These are phyloP conservation scores for Rissa tridactyla DNA, from an alignment of 2,113 vertebrate species.

Conservation along the genomic window DNA sequence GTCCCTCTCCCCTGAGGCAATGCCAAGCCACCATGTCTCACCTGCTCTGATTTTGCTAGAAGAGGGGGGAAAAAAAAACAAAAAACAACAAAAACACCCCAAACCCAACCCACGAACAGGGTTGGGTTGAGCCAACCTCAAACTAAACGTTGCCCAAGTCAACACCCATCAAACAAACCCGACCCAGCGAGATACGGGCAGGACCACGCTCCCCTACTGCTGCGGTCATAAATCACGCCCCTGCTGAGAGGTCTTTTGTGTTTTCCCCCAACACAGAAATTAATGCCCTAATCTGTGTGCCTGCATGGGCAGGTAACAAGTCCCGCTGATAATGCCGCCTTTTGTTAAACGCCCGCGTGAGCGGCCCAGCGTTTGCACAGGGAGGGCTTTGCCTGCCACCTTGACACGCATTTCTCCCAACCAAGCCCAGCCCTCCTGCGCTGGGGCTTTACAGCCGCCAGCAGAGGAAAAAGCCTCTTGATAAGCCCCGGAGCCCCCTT, in stretches of 20 bases:
- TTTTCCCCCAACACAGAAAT: not conserved
- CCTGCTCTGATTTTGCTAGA: not conserved
- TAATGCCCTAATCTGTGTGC: not conserved
- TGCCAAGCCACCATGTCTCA: not conserved
- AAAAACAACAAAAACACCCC: not conserved
- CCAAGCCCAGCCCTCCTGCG: not conserved
- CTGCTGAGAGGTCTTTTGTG: constrained; percentile 20
- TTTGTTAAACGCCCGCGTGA: not conserved
- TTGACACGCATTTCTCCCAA: not conserved
- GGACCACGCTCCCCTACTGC: not conserved
- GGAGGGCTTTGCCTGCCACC: not conserved
- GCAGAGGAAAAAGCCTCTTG: not conserved
- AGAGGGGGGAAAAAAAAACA: not conserved
- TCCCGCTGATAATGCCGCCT: not conserved
- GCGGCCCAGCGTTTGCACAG: not conserved
- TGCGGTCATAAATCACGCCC: not conserved
- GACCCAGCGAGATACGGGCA: accelerated
- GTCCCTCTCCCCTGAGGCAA: not conserved
- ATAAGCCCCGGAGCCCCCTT: not conserved
- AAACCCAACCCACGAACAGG: not conserved
- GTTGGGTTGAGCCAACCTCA: not conserved
- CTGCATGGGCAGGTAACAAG: not conserved
- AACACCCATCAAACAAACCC: not conserved
- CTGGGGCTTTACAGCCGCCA: not conserved
- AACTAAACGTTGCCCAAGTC: not conserved